A percentile compares a stretch with the other conserved stretches of the same genome.
phyloP scores from a whole-genome alignment of 2,797 vertebrate species.

The Bucorvus abyssinicus region DNA sequence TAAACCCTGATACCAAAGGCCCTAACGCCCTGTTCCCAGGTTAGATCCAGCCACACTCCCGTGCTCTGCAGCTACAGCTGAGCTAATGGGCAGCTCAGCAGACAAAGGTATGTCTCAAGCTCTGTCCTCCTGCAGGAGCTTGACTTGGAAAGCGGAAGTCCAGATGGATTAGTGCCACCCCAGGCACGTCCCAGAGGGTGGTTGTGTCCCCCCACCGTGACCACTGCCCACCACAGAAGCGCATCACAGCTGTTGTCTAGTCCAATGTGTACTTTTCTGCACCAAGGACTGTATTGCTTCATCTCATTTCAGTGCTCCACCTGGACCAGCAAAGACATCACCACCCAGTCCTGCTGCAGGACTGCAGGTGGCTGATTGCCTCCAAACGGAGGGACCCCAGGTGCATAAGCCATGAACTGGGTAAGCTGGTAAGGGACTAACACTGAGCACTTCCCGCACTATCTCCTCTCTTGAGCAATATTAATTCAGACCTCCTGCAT shows the following conservation, averaged over 20 bases:
- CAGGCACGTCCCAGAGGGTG: neutral
- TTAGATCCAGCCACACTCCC: neutral
- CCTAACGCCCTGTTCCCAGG: neutral
- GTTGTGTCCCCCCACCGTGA: rapidly evolving
- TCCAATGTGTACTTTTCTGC: neutral
- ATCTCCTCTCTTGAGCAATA: neutral
- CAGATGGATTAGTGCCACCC: neutral
- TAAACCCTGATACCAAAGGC: neutral
- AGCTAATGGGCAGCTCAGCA: neutral
- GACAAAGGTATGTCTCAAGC: neutral
- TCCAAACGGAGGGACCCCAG: neutral
- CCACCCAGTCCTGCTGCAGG: neutral
- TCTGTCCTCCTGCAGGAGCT: neutral
- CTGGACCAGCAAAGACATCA: neutral
- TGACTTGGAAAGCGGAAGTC: neutral
- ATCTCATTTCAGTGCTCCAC: neutral
- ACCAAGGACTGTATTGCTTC: neutral
- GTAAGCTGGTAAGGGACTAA: neutral
- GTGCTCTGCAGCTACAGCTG: neutral
- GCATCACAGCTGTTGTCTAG: rapidly evolving
- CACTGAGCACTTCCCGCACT: neutral
- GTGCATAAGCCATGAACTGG: neutral
- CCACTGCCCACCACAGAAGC: neutral
- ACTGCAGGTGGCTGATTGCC: rapidly evolving
- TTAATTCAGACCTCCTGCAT: neutral